Base-by-base conservation (phyloP, 2,113 vertebrate genomes). In the Chloropsis hardwickii region DNA sequence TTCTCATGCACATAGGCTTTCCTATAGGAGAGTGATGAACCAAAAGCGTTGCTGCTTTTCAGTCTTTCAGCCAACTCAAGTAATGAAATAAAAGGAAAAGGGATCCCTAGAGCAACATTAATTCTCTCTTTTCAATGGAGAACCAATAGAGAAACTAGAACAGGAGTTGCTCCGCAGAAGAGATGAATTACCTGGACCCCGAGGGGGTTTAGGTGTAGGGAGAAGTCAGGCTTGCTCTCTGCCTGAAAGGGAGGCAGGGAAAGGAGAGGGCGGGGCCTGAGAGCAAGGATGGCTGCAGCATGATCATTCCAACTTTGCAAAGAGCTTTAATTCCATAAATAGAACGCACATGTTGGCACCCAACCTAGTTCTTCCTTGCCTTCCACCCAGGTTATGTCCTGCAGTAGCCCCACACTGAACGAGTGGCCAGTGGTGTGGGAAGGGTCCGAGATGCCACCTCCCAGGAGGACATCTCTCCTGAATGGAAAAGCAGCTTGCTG, bases 91-190 rank as follows among this genome's bases (percentile, higher is more conserved):
- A 86, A 88, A 86, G 65, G 53, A 73, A 90, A 86, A 93, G 45
- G 48, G 40, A 81, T 92, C 88, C 92, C 56, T 71, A 76, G 88
- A 94, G 92, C 65, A 88, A 92, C 57, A 69, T 81, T 76, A 84
- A 65, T 90, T 80, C 71, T 78, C 67, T 76, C 65, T 90, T 94
- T 91, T 94, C 93, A 78, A 57, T 5, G 3, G 64, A 88, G 64
- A 94, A 87, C 94, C 90, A 95, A 82, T 44, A 92, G 27, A 79
- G 65, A 83, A 92, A 88, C 64, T 51, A 74, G 71, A 90, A 84
- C 18, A 53, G 37, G 33, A 87, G 61, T 12, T 87, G 64, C 44
- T 80, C n/a, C 70, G 17, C 24, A 53, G 80, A 86, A 81, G 21
- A 88, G 51, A 92, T 71, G 14, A 93, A 88, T 94, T 92, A 81